Base-by-base conservation (phyloP, 64 coral and sea anemone species). In the Actinia equina region DNA sequence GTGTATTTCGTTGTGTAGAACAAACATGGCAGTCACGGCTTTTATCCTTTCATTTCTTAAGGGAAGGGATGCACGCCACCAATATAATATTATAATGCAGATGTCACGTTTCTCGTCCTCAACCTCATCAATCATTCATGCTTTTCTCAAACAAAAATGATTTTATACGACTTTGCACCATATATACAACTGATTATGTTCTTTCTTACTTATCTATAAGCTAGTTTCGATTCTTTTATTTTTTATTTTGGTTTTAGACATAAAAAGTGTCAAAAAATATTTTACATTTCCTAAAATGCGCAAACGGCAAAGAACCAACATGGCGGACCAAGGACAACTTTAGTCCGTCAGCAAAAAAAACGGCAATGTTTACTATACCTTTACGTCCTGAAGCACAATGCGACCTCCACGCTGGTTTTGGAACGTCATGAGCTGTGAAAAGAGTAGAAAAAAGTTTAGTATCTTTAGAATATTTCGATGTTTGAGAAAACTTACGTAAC, bases 381-480 rank as follows among this genome's bases (percentile, higher is more conserved):
- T 95, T 61, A 99, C 83, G 49, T 99, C 91, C 43, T 93, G 85
- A 79, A 95, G 91, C 44, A 95, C 93, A 95, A 99, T 93, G 26
- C 93, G 97, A 2, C 97, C 97, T 93, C 97, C 97, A 26, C 97
- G 97, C 17, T 85, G 3, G 62, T 95, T 94, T 60, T 99, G 97
- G 88, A 91, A 99, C 56, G 91, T 91, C 93, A 95, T 89, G n/a
- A 99, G 86, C 97, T 99, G 43, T 22, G 63, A 90, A 79, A 49
- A 54, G 15, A 93, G 67, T 3, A n/a, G 27, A 43, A 83, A 43
- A 89, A n/a, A 83, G 69, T 22, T 74, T 41, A 74, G 69, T 74
- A 30, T 15, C 27, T 42, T 74, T 74, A 30, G 41, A 27, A 80
- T 51, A 71, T 44, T 45, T 14, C 45, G 23, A 42, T 17, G 17